Base-by-base conservation (phyloP, 2,888 invertebrate genomes). In the Pseudococcus jackbeardsleyi region DNA sequence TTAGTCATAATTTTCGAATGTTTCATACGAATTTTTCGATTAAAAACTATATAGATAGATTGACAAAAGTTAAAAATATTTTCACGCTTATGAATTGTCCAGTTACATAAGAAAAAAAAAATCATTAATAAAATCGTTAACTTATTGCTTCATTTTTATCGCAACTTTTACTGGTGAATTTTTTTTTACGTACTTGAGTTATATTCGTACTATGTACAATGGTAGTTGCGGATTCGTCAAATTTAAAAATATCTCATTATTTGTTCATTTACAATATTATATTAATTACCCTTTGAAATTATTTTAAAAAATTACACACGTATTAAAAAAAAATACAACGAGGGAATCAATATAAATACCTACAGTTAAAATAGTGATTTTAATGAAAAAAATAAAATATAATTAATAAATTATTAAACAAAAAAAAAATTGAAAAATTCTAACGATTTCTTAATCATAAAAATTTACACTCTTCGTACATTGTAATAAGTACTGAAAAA, bases 261-360 rank as follows among this genome's bases (percentile, higher is more conserved):
- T 82, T 17, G 46, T 46, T 77, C 46, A 82, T 82, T 82, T 82
- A 82, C 46, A 82, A 79, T 46, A 82, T 33, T 82, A 82, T 46
- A 82, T 46, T 82, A 82, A 82, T 82, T 82, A 82, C 79, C 79
- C 79, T 82, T 82, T 82, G 79, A 46, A 82, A 82, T 82, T 42
- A 46, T 82, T 82, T 72, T 5, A 72, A 72, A 68, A 72, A 72
- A 72, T 33, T 72, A 72, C 72, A 72, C 72, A 82, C 4, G n/a
- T 82, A 46, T 82, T 82, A 46, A 19, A 42, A 19, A 42, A 82
- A 82, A 82, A 82, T 82, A 82, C 46, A 33, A 72, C 72, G 72
- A 72, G 64, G 64, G 19, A 54, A 64, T 64, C 64, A 64, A 64
- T 64, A 59, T 68, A n/a, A 19, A 64, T 68, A 72, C 33, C 72